A percentile compares a stretch with the other conserved stretches of the same genome.
phyloP scores from a whole-genome alignment of 1,140 invertebrate genomes.

The Caenorhabditis tropicalis region DNA sequence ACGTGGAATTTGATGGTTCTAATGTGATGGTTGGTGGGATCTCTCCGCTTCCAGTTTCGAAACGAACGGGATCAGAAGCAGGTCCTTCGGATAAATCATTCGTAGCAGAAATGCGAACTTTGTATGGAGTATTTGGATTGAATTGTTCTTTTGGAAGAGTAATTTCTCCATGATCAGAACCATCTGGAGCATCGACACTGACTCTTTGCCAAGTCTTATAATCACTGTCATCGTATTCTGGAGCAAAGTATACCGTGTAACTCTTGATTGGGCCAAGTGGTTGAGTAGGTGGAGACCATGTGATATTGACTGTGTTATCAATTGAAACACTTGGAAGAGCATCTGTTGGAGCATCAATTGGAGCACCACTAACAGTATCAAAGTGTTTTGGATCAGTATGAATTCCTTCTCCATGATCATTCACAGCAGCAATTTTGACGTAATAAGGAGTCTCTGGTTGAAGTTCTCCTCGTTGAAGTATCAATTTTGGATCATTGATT shows the following conservation, averaged over 20 bases:
- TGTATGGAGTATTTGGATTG: constrained; percentile 66
- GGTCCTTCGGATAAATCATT: constrained; percentile 71
- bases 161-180: constrained; percentile 57
- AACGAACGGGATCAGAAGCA: constrained; percentile 63
- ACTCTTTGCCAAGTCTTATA: constrained; percentile 67
- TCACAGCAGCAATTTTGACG: constrained; percentile 67
- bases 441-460: constrained; percentile 71
- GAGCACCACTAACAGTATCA: constrained; percentile 68
- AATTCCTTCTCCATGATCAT: constrained; percentile 66
- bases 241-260: constrained; percentile 69
- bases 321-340: constrained; percentile 63
- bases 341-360: constrained; percentile 69
- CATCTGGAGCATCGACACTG: constrained; percentile 57
- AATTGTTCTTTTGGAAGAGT: constrained; percentile 65
- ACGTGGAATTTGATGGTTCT: constrained; percentile 62
- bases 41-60: constrained; percentile 70
- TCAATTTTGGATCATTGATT: constrained; percentile 54
- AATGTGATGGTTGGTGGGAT: constrained; percentile 64
- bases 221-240: constrained; percentile 62
- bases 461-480: constrained; percentile 65
- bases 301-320: constrained; percentile 67
- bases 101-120: constrained; percentile 64
- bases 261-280: constrained; percentile 65
- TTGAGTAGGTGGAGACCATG: constrained; percentile 64
- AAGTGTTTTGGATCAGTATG: constrained; percentile 63